phyloP scores from a whole-genome alignment of 2,888 invertebrate species.

The Cerastis leucographa region DNA sequence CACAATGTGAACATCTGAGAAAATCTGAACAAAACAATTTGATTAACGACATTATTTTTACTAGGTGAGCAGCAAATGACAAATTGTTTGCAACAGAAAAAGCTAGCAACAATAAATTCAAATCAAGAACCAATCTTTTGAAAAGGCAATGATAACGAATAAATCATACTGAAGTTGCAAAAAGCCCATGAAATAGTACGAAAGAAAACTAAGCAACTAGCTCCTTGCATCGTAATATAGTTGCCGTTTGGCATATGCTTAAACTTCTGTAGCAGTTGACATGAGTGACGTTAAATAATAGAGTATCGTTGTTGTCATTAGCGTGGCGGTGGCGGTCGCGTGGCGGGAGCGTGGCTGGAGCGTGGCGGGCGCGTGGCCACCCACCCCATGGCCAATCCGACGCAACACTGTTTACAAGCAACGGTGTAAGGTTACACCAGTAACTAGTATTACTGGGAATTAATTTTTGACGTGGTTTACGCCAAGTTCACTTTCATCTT shows the following conservation, averaged over 20 bases:
- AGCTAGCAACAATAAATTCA: background rate
- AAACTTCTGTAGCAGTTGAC: slow-evolving; percentile 40
- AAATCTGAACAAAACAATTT: background rate
- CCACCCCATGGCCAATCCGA: slow-evolving; percentile 66
- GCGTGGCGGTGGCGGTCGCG: slow-evolving; percentile 60
- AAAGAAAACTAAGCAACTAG: background rate
- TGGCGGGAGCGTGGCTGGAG: slow-evolving; percentile 66
- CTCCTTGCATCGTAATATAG: background rate
- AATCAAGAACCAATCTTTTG: background rate
- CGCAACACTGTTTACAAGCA: slow-evolving; percentile 59
- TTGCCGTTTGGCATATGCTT: slow-evolving; percentile 43
- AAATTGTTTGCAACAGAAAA: background rate
- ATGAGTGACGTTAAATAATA: slow-evolving; percentile 64
- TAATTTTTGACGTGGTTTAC: slow-evolving; percentile 40
- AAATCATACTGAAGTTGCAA: no score
- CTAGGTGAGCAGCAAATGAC: background rate
- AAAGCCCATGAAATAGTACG: background rate
- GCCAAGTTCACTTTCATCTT: slow-evolving; percentile 2
- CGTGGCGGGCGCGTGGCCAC: slow-evolving; percentile 65
- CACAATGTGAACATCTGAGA: background rate
- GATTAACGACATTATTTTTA: background rate
- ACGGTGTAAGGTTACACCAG: slow-evolving; percentile 66
- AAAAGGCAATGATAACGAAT: background rate
- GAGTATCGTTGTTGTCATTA: slow-evolving; percentile 70
- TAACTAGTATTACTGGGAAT: slow-evolving; percentile 46